Evolutionary conservation across 2,113 vertebrate species (phyloP).

Genomic region (Zootoca vivipara): DNA sequence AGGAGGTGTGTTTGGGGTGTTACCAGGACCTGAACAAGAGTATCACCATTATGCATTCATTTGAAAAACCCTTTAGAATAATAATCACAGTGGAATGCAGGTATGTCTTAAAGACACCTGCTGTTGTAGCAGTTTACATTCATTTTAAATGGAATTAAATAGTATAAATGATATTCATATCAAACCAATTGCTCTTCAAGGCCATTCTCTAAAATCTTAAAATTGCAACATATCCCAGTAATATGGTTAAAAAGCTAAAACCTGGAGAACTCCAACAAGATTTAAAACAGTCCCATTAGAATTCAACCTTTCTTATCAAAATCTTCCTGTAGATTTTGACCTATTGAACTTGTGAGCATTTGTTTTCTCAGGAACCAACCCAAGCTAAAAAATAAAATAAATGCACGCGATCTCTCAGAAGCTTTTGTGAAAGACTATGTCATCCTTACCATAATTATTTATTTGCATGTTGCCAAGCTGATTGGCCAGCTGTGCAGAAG

Average conservation of each 20-base stretch:
- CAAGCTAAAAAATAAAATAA: not conserved
- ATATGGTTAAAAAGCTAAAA: not conserved
- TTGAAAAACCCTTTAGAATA: not conserved
- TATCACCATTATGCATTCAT: not conserved
- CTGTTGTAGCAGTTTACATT: fast-evolving
- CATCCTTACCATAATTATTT: conserved; percentile 82
- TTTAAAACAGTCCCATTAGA: not conserved
- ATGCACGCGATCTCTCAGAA: not conserved
- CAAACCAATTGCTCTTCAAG: not conserved
- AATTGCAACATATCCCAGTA: not conserved
- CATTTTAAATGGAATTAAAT: not conserved
- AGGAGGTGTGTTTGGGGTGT: conserved; percentile 47
- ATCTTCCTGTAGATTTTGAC: not conserved
- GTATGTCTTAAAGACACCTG: not conserved
- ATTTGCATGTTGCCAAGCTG: conserved; percentile 89
- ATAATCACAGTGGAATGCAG: not conserved
- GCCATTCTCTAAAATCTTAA: not conserved
- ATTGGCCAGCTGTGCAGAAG: conserved; percentile 80
- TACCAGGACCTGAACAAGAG: conserved; percentile 71
- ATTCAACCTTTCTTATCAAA: not conserved
- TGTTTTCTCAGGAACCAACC: not conserved
- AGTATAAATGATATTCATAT: not conserved
- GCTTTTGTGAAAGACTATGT: not conserved
- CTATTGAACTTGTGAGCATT: too few species aligned
- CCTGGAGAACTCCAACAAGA: not conserved